phyloP scores from a whole-genome alignment of 2,888 invertebrate genomes.

The Zygothrica quintamaculata region DNA sequence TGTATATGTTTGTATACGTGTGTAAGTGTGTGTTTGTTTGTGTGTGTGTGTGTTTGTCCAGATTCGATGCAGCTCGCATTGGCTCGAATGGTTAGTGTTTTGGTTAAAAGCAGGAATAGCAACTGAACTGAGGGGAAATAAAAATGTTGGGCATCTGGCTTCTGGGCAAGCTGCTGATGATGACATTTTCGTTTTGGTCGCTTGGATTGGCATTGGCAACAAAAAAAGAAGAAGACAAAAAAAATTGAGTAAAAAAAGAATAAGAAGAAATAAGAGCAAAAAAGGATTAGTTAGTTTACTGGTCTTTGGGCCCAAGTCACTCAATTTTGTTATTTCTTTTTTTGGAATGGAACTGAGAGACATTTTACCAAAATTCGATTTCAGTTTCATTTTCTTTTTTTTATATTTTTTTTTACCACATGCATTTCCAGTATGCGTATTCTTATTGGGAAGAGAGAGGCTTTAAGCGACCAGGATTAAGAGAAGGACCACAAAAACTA shows the following conservation, averaged over 20 bases:
- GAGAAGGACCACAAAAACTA: slow-evolving; percentile 2
- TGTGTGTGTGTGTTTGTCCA: slow-evolving; percentile 34
- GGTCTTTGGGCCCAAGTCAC: slow-evolving; percentile 52
- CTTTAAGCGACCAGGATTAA: slow-evolving; percentile 10
- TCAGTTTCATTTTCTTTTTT: too few relatives aligned
- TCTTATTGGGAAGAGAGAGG: slow-evolving; percentile 36
- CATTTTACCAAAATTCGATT: slow-evolving; percentile 63
- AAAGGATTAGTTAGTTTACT: slow-evolving; percentile 75
- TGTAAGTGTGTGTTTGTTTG: slow-evolving; percentile 15
- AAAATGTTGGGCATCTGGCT: slow-evolving; percentile 33
- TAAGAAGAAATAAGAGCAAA: slow-evolving; percentile 64
- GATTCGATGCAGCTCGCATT: slow-evolving; percentile 51
- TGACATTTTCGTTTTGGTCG: slow-evolving; percentile 75
- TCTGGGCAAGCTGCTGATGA: slow-evolving; percentile 70
- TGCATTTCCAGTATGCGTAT: slow-evolving; percentile 51
- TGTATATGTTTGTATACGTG: slow-evolving; percentile 30
- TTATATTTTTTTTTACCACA: slow-evolving; percentile 17
- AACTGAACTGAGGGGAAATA: slow-evolving; percentile 7
- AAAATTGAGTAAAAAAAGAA: slow-evolving; percentile 7
- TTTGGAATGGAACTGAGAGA: slow-evolving; percentile 19
- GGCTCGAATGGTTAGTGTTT: slow-evolving; percentile 46
- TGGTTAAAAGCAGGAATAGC: slow-evolving; percentile 1
- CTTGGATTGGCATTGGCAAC: slow-evolving; percentile 63
- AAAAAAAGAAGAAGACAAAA: slow-evolving; percentile 5
- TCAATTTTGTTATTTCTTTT: slow-evolving; percentile 55